Evolutionary conservation across 2,888 invertebrate species (phyloP).

Genomic region (Parnassius glacialis): DNA sequence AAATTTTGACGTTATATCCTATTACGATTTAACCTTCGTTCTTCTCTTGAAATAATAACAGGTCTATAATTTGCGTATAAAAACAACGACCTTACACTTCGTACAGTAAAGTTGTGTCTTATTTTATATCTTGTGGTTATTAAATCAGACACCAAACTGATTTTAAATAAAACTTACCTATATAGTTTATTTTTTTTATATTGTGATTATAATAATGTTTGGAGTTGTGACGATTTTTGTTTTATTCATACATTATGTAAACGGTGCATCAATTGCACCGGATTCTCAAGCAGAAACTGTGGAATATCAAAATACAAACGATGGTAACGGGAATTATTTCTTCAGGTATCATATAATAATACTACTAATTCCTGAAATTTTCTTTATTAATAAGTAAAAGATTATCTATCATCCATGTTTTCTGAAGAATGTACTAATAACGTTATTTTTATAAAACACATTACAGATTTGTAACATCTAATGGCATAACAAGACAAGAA

Average conservation of each 20-base stretch:
- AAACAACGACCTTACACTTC: neutral
- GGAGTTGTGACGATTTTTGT: constrained; percentile 1
- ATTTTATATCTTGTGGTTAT: neutral
- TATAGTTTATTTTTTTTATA: no score
- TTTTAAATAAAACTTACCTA: no score
- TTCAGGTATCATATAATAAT: constrained; percentile 35
- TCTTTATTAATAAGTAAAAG: no score
- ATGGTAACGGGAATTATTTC: constrained; percentile 33
- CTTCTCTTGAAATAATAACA: constrained; percentile 1
- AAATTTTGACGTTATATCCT: neutral
- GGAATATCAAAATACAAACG: constrained; percentile 19
- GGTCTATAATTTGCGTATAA: constrained; percentile 14
- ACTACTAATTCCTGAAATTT: neutral
- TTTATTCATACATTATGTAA: neutral
- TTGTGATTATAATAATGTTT: constrained; percentile 1
- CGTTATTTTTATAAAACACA: no score
- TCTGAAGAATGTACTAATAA: no score
- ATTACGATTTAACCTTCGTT: constrained; percentile 1
- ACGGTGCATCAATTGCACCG: neutral
- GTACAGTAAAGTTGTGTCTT: constrained; percentile 8
- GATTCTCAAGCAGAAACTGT: neutral
- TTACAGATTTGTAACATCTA: constrained; percentile 57
- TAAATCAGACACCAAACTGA: neutral
- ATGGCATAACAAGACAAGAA: constrained; percentile 75
- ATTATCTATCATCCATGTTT: no score